phyloP scores from a whole-genome alignment of 2,797 vertebrate genomes.

The Chiroxiphia lanceolata region DNA sequence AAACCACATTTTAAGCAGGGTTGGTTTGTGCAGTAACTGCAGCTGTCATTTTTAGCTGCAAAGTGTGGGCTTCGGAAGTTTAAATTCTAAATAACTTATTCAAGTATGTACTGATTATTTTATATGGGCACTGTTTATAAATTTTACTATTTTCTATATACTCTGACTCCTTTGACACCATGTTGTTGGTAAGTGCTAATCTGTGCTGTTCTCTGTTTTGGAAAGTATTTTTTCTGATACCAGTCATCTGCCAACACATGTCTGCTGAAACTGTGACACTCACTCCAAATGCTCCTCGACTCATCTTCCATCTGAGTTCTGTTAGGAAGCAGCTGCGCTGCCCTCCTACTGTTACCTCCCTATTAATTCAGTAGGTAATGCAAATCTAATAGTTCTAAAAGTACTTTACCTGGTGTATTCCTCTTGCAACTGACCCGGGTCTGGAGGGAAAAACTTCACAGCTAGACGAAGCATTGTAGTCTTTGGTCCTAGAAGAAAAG shows the following conservation, averaged over 20 bases:
- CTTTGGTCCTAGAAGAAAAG: constrained; percentile 83
- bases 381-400: neutral
- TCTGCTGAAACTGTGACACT: neutral
- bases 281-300: neutral
- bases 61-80: neutral
- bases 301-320: neutral
- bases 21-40: neutral
- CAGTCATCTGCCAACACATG: neutral
- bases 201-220: neutral
- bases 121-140: neutral
- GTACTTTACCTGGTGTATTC: constrained; percentile 88
- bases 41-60: neutral
- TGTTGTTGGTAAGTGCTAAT: neutral
- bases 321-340: neutral
- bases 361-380: neutral
- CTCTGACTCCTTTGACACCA: neutral
- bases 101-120: neutral
- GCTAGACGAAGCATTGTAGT: constrained; percentile 89
- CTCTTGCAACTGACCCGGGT: constrained; percentile 95
- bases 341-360: neutral
- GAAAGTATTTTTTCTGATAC: neutral
- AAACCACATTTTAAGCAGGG: neutral
- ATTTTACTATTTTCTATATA: neutral
- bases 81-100: neutral
- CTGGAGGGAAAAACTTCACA: constrained; percentile 98